Conservation (phyloP, 2,113 vertebrate species). For the Tursiops truncatus region DNA sequence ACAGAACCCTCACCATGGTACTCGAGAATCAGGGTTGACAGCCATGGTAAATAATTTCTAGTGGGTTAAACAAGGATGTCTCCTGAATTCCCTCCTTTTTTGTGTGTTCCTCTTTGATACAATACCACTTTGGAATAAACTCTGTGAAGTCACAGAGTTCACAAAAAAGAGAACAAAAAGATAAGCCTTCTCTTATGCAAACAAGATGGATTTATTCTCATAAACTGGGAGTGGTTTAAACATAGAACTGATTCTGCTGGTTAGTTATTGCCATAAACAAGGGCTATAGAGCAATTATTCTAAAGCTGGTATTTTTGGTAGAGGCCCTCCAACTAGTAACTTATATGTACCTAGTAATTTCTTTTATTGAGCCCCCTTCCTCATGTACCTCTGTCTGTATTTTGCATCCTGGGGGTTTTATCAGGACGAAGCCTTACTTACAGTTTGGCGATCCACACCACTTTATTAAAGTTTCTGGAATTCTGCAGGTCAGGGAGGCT, state of each 20-base stretch:
- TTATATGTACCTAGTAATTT: background rate
- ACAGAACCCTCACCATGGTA: background rate
- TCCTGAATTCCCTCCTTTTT: background rate
- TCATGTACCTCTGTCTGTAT: background rate
- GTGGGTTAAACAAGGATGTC: background rate
- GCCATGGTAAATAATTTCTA: background rate
- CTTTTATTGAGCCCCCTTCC: background rate
- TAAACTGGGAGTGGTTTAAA: background rate
- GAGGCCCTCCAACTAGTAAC: background rate
- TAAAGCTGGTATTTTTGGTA: background rate
- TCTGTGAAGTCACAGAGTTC: background rate
- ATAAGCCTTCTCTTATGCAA: background rate
- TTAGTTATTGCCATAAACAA: background rate
- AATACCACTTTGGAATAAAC: background rate
- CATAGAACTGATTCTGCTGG: background rate
- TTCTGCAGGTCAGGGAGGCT: background rate
- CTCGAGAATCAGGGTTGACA: background rate
- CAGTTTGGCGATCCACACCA: background rate
- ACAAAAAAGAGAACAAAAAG: background rate
- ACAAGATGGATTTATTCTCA: conserved; percentile 32
- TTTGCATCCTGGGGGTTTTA: background rate
- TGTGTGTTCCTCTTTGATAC: background rate
- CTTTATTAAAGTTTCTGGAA: background rate
- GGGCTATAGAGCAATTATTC: background rate
- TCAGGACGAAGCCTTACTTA: background rate